A percentile compares a stretch with the other conserved stretches of the same genome.
Evolutionary conservation across 92 coral and sea anemone species (phyloP).

Genomic region (Phenganax marumi): DNA sequence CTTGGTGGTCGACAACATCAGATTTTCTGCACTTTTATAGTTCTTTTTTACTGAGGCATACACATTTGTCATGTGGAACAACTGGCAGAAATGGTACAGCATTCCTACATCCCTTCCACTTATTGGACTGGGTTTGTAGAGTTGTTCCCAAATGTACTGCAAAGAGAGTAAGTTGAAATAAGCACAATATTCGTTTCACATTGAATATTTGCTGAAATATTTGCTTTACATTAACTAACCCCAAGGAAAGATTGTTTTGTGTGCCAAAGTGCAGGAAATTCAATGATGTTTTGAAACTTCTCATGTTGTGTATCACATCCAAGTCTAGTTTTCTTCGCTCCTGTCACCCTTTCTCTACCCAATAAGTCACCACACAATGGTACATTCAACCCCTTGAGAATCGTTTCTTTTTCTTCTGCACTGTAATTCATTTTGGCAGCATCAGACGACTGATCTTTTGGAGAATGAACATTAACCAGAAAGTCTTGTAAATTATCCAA

Average conservation of each 20-base stretch:
- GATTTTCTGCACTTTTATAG: constrained; percentile 1
- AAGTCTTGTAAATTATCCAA: constrained; percentile 49
- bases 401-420: not conserved
- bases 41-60: constrained; percentile 27
- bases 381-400: constrained; percentile 43
- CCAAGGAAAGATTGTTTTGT: constrained; percentile 65
- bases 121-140: constrained; percentile 9
- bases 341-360: constrained; percentile 62
- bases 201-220: too few species aligned
- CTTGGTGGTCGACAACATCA: constrained; percentile 19
- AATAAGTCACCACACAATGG: constrained; percentile 59
- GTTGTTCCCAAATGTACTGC: constrained; percentile 26
- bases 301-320: constrained; percentile 59
- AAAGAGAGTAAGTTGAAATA: constrained; percentile 3
- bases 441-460: not conserved
- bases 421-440: not conserved
- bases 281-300: constrained; percentile 58
- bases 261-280: constrained; percentile 62
- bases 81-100: constrained; percentile 52
- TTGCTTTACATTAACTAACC: constrained; percentile 31
- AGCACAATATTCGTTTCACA: too few species aligned
- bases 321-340: constrained; percentile 58
- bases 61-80: constrained; percentile 54
- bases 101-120: constrained; percentile 63
- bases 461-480: constrained; percentile 25